Conservation (phyloP, 2,888 invertebrate species). For the Xestoiulus laeticollis region DNA sequence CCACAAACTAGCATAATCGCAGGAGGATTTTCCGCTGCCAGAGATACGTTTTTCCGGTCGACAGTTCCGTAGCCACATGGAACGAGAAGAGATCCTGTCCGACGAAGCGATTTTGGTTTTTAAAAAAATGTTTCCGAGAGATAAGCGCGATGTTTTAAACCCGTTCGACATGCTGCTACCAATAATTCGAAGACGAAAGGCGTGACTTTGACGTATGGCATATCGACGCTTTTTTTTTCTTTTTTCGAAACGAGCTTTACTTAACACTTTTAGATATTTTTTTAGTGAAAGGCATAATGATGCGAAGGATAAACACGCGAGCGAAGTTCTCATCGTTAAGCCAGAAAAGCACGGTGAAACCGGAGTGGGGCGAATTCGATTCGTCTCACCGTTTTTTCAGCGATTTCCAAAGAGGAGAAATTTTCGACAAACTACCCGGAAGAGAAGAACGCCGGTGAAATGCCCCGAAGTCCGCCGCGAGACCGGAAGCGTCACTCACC, state of each 20-base stretch:
- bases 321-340: background rate
- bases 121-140: background rate
- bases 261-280: background rate
- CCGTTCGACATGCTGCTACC: background rate
- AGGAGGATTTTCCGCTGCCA: background rate
- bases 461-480: background rate
- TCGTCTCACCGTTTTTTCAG: background rate
- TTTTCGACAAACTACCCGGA: background rate
- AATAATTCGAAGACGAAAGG: background rate
- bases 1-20: background rate
- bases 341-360: background rate
- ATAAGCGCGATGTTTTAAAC: background rate
- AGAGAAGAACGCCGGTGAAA: background rate
- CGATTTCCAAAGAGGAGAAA: background rate
- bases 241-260: background rate
- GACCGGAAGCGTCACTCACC: background rate
- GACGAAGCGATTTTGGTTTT: background rate
- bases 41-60: background rate
- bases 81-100: background rate
- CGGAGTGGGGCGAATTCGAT: background rate
- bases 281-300: background rate
- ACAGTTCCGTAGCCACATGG: background rate
- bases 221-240: background rate
- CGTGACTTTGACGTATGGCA: background rate
- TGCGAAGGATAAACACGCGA: background rate